Conservation (phyloP, 2,888 invertebrate genomes). For the Tubulanus polymorphus region DNA sequence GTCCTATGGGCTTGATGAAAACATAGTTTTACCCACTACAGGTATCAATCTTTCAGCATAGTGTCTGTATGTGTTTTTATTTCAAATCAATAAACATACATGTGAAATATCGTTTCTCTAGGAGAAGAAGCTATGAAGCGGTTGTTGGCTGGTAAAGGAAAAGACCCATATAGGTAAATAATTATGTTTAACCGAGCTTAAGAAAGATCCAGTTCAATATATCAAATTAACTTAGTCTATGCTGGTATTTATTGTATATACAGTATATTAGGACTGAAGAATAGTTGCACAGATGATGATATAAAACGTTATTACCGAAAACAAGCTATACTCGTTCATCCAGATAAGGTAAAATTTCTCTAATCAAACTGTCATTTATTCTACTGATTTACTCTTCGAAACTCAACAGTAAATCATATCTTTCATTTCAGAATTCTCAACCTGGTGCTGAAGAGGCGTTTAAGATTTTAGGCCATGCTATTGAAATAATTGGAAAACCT, state of each 20-base stretch:
- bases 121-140: constrained; percentile 92
- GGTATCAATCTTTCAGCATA: constrained; percentile 25
- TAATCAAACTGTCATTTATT: neutral
- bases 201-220: too few relatives aligned
- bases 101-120: constrained; percentile 16
- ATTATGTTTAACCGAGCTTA: too few relatives aligned
- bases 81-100: too few relatives aligned
- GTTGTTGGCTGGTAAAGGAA: constrained; percentile 86
- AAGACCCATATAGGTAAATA: constrained; percentile 95
- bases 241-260: constrained; percentile 15
- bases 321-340: constrained; percentile 91
- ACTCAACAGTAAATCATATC: neutral
- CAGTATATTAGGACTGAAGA: constrained; percentile 82
- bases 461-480: constrained; percentile 90
- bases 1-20: constrained; percentile 60
- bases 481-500: constrained; percentile 83
- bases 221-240: too few relatives aligned
- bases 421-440: constrained; percentile 67
- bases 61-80: neutral
- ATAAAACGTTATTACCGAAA: constrained; percentile 90
- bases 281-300: constrained; percentile 85
- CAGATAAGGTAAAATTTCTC: constrained; percentile 67
- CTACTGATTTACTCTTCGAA: neutral
- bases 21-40: constrained; percentile 74
- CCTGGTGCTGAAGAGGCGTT: constrained; percentile 95